Conservation (phyloP, 2,113 vertebrate genomes). For the Crotalus horridus region DNA sequence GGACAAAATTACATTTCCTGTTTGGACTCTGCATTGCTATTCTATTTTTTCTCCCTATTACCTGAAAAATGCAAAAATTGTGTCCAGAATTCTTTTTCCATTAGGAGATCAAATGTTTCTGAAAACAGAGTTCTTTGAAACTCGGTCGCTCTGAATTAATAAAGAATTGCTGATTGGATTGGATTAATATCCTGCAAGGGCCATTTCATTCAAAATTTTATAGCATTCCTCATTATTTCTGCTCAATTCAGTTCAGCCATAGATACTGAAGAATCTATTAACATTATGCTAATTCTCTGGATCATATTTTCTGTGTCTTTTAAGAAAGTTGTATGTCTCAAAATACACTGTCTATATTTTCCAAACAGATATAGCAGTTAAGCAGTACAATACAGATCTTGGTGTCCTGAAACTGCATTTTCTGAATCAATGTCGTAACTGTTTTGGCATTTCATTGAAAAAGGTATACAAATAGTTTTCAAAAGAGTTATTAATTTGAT, state of each 20-base stretch:
- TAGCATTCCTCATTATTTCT: slow-evolving; percentile 43
- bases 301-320: slow-evolving; percentile 16
- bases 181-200: neutral
- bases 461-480: slow-evolving; percentile 23
- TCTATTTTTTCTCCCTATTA: neutral
- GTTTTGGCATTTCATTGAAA: slow-evolving; percentile 13
- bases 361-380: slow-evolving; percentile 17
- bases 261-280: slow-evolving; percentile 42
- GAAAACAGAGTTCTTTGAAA: neutral
- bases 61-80: neutral
- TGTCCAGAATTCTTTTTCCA: neutral
- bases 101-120: neutral
- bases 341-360: neutral
- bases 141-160: slow-evolving; percentile 23
- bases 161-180: slow-evolving; percentile 7
- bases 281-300: slow-evolving; percentile 41
- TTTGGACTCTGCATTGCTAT: neutral
- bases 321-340: slow-evolving; percentile 41
- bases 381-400: neutral
- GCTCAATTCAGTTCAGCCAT: slow-evolving; percentile 30
- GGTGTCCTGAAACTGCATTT: neutral
- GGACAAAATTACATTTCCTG: neutral
- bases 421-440: neutral
- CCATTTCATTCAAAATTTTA: slow-evolving; percentile 16
- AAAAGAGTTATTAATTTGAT: slow-evolving; percentile 32